Percentiles rank a stretch among this genome's conserved stretches.
These are phyloP conservation scores for Mesocricetus auratus DNA, from an alignment of 2,113 vertebrate species.

Conservation along the genomic window DNA sequence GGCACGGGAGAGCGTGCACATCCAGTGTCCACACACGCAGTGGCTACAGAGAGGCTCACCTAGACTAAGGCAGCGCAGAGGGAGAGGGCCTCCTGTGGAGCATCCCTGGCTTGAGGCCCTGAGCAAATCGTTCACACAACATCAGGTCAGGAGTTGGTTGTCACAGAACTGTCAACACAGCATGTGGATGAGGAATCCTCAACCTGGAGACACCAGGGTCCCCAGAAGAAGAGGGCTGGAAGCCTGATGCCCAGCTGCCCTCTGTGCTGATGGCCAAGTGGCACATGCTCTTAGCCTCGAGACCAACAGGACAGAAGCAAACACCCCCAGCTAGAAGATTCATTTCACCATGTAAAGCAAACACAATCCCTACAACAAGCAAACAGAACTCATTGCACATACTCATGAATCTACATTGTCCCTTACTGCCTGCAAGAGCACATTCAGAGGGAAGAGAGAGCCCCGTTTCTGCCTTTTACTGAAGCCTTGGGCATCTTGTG, in stretches of 20 bases:
- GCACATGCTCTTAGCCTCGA: not conserved
- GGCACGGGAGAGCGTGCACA: not conserved
- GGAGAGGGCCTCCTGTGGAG: not conserved
- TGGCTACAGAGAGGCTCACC: not conserved
- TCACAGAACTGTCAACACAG: not conserved
- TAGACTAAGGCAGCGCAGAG: not conserved
- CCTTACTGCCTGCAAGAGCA: not conserved
- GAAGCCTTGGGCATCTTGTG: not conserved
- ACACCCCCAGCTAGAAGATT: not conserved
- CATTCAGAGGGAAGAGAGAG: not conserved
- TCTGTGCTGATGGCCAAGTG: not conserved
- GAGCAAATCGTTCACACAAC: not conserved
- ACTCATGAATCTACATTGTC: not conserved
- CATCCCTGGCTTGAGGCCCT: not conserved
- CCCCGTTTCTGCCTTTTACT: not conserved
- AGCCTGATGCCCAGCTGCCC: not conserved
- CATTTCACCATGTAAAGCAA: not conserved
- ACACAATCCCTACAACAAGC: not conserved
- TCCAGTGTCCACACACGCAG: not conserved
- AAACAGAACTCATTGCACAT: not conserved
- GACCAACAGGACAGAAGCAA: not conserved
- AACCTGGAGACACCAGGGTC: not conserved
- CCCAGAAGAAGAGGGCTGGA: accelerated
- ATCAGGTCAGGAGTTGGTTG: not conserved
- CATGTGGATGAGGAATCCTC: not conserved